Base-by-base conservation (phyloP, 2,888 invertebrate species). In the Heteromurus nitidus region DNA sequence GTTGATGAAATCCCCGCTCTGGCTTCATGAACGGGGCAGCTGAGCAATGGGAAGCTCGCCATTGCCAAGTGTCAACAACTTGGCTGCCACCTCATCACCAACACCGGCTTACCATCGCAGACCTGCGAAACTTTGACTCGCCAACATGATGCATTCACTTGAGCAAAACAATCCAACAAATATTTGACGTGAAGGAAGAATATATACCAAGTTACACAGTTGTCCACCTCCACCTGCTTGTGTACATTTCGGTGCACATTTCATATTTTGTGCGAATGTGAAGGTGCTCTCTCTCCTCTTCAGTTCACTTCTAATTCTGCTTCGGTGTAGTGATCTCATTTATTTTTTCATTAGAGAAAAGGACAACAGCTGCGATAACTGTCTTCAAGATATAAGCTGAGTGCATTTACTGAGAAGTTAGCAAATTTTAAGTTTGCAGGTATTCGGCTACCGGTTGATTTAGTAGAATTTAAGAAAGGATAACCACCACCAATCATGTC, bases 1-100 rank as follows among this genome's bases (percentile, higher is more conserved):
- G 50, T 22, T 20, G 42, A 64, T 65, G 36, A 75, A 75, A 65
- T 53, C 2, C 75, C 65, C 75, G 75, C 75, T 22, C 20, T 24
- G 1, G 18, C 13, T 42, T 53, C n/a, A 0, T 18, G 2, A 1
- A 13, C 1, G 24, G 28, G 55, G 55, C 75, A 75, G 67, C 65
- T 62, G 67, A 65, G 65, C 75, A 73, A 75, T 75, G 75, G 28
- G 65, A 22, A 55, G 75, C 65, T 65, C 20, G n/a, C n/a, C n/a
- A n/a, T n/a, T n/a, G 44, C 76, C 67, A 68, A 76, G 76, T 76
- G 76, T 76, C 68, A 68, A 47, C 26, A 53, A 24, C 47, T 64
- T 16, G 22, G 58, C 68, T 76, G 76, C 76, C 76, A 76, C 68
- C 76, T 76, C 76, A 76, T 76, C 76, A 76, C n/a, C n/a, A n/a